Evolutionary conservation across 2,797 vertebrate species (phyloP).

Genomic region (Poeciliopsis infans): DNA sequence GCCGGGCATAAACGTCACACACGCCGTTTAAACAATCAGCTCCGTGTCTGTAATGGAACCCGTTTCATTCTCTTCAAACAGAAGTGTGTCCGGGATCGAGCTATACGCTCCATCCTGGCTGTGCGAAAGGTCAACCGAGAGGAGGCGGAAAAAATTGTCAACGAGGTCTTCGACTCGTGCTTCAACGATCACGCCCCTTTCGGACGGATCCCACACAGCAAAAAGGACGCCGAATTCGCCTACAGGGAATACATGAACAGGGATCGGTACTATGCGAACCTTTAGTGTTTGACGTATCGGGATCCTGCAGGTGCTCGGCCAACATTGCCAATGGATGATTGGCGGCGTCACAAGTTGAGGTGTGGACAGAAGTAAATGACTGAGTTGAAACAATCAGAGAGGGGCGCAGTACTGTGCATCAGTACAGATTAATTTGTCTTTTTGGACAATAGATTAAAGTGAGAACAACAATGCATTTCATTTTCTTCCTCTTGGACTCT

Average conservation of each 20-base stretch:
- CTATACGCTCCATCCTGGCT: slow-evolving; percentile 92
- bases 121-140: slow-evolving; percentile 88
- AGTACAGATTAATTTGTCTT: not conserved
- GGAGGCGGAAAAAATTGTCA: slow-evolving; percentile 88
- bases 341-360: not conserved
- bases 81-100: slow-evolving; percentile 91
- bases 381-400: slow-evolving; percentile 7
- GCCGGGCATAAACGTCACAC: fast-evolving
- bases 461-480: slow-evolving; percentile 25
- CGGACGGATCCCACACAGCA: slow-evolving; percentile 90
- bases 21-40: not conserved
- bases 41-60: not conserved
- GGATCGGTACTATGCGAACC: slow-evolving; percentile 87
- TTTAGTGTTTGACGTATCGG: slow-evolving; percentile 73
- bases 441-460: slow-evolving; percentile 4
- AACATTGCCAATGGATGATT: not conserved
- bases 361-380: not conserved
- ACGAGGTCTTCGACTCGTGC: slow-evolving; percentile 93
- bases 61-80: slow-evolving; percentile 41
- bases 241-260: slow-evolving; percentile 88
- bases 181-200: slow-evolving; percentile 96
- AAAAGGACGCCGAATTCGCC: slow-evolving; percentile 87
- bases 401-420: not conserved
- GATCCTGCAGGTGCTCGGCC: slow-evolving; percentile 26
- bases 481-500: slow-evolving; percentile 31